Conservation (phyloP, 2,113 vertebrate species). For the Oophaga pumilio region DNA sequence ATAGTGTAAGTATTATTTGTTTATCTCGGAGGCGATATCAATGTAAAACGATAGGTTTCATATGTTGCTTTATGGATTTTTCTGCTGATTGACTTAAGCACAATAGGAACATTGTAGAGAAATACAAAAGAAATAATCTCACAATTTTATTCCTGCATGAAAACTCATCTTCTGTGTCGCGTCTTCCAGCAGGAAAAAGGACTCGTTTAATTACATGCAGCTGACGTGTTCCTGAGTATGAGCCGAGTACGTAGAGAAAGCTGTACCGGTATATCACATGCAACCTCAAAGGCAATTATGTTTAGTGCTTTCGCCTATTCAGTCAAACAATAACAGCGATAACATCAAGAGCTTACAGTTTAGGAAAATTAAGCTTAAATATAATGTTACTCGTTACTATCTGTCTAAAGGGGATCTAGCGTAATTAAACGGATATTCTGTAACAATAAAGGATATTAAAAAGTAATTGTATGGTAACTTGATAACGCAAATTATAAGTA, state of each 20-base stretch:
- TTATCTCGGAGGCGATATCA: neutral
- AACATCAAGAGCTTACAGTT: constrained; percentile 47
- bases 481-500: constrained; percentile 50
- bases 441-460: constrained; percentile 55
- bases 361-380: constrained; percentile 55
- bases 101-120: neutral
- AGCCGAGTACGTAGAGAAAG: constrained; percentile 22
- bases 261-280: constrained; percentile 36
- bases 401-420: constrained; percentile 50
- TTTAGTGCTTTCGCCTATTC: constrained; percentile 53
- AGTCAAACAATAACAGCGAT: constrained; percentile 53
- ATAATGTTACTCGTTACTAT: constrained; percentile 53
- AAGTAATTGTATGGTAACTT: constrained; percentile 50
- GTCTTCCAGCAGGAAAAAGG: neutral
- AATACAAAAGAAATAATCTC: neutral
- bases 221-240: constrained; percentile 1
- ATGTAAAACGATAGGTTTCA: neutral
- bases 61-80: constrained; percentile 1
- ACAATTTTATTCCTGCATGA: neutral
- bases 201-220: constrained; percentile 5
- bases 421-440: constrained; percentile 55
- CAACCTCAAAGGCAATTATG: constrained; percentile 56
- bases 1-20: neutral
- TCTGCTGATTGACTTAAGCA: neutral
- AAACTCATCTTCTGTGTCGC: neutral